These are phyloP conservation scores for Neria commutata DNA, from an alignment of 2,888 invertebrate genomes.

Conservation along the genomic window DNA sequence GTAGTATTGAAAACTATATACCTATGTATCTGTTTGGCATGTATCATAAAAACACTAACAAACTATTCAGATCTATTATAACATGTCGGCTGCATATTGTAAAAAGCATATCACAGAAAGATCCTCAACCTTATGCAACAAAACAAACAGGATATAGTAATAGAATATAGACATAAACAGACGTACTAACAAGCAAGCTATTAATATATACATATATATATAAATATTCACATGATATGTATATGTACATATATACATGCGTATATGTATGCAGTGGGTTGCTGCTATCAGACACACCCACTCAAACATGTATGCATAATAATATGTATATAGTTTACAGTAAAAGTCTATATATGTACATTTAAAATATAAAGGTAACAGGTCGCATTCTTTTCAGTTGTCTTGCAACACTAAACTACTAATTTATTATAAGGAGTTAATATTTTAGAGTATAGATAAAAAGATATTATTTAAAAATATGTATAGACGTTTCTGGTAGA, in stretches of 20 bases:
- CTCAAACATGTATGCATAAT: too few species aligned
- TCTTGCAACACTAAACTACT: too few species aligned
- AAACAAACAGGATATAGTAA: conserved; percentile 1
- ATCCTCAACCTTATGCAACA: background rate
- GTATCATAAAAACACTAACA: too few species aligned
- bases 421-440: too few species aligned
- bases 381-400: conserved; percentile 1
- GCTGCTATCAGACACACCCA: too few species aligned
- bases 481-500: background rate
- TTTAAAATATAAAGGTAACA: background rate
- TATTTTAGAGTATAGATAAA: too few species aligned
- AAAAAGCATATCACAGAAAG: too few species aligned
- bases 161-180: background rate
- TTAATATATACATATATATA: conserved; percentile 11
- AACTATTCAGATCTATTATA: too few species aligned
- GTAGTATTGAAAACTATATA: too few species aligned
- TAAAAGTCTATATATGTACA: background rate
- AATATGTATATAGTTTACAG: background rate
- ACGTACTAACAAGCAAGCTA: background rate
- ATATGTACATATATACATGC: background rate
- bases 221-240: background rate
- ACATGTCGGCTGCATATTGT: too few species aligned
- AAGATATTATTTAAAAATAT: too few species aligned
- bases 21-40: too few species aligned
- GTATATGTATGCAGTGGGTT: background rate